Conservation (phyloP, 2,888 invertebrate species). For the Rapana venosa region DNA sequence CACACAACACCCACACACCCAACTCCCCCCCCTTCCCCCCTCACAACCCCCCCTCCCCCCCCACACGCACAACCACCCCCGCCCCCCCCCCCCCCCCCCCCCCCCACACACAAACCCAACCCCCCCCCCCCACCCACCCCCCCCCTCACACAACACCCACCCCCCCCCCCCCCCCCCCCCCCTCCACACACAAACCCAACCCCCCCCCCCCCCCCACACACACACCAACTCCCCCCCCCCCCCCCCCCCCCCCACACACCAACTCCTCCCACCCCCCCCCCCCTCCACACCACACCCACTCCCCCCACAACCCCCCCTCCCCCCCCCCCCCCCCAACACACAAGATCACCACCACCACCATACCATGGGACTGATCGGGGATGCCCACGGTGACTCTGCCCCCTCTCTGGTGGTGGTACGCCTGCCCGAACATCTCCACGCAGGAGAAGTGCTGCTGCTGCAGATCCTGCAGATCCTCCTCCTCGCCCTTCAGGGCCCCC, state of each 20-base stretch:
- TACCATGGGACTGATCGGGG: slow-evolving; percentile 66
- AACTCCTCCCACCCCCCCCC: too few relatives aligned
- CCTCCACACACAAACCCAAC: too few relatives aligned
- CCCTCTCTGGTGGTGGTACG: slow-evolving; percentile 36
- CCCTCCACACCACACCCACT: not conserved
- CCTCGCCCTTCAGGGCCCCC: not conserved
- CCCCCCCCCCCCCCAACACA: not conserved
- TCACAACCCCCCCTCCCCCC: too few relatives aligned
- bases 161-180: too few relatives aligned
- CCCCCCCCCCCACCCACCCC: too few relatives aligned
- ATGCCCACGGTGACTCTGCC: slow-evolving; percentile 64
- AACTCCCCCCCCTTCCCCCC: too few relatives aligned
- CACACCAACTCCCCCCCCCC: too few relatives aligned
- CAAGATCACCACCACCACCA: slow-evolving; percentile 28
- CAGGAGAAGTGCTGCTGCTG: slow-evolving; percentile 49
- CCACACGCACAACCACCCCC: not conserved
- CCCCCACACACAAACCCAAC: not conserved
- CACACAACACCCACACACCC: too few relatives aligned
- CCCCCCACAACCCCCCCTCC: not conserved
- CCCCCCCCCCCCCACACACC: too few relatives aligned
- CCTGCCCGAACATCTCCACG: slow-evolving; percentile 37
- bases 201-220: too few relatives aligned
- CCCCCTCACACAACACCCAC: not conserved
- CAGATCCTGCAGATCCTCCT: slow-evolving; percentile 46
- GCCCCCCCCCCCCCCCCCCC: too few relatives aligned